Percentiles rank a stretch among this genome's conserved stretches.
These are phyloP conservation scores for Timandra comae DNA, from an alignment of 2,888 invertebrate genomes.

Conservation along the genomic window DNA sequence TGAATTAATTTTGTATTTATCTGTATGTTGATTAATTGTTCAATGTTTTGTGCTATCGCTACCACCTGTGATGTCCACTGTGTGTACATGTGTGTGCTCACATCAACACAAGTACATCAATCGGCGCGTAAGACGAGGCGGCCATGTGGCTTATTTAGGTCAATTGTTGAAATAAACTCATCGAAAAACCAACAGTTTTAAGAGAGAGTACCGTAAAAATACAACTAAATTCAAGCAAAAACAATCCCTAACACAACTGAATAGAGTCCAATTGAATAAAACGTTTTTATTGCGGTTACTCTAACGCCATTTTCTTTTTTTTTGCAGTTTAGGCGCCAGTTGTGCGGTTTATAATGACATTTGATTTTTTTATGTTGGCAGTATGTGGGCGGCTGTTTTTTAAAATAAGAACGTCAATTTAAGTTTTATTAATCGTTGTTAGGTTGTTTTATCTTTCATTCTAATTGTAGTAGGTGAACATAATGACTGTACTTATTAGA, in stretches of 20 bases:
- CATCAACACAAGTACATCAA: slow-evolving; percentile 26
- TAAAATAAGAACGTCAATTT: not conserved
- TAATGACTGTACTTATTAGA: too few relatives aligned
- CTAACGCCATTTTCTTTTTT: slow-evolving; percentile 27
- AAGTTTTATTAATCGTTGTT: too few relatives aligned
- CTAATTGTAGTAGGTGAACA: too few relatives aligned
- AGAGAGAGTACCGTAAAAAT: slow-evolving; percentile 31
- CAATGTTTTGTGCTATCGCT: slow-evolving; percentile 3
- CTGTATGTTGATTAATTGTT: not conserved
- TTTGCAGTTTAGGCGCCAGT: slow-evolving; percentile 36
- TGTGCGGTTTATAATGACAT: slow-evolving; percentile 17
- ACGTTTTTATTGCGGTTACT: slow-evolving; percentile 7
- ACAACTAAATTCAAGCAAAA: too few relatives aligned
- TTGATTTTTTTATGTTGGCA: slow-evolving; percentile 11
- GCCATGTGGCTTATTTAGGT: slow-evolving; percentile 66
- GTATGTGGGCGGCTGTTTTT: slow-evolving; percentile 5
- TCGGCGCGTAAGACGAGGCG: slow-evolving; percentile 47
- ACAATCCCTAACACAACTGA: too few relatives aligned
- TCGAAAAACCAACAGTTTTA: slow-evolving; percentile 31
- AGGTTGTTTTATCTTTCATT: too few relatives aligned
- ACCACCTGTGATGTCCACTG: slow-evolving; percentile 21
- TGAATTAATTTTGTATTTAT: too few relatives aligned
- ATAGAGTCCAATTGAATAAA: slow-evolving; percentile 2
- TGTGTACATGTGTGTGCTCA: slow-evolving; percentile 26
- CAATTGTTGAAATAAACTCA: slow-evolving; percentile 67